Base-by-base conservation (phyloP, 2,113 vertebrate genomes). In the Lates calcarifer region DNA sequence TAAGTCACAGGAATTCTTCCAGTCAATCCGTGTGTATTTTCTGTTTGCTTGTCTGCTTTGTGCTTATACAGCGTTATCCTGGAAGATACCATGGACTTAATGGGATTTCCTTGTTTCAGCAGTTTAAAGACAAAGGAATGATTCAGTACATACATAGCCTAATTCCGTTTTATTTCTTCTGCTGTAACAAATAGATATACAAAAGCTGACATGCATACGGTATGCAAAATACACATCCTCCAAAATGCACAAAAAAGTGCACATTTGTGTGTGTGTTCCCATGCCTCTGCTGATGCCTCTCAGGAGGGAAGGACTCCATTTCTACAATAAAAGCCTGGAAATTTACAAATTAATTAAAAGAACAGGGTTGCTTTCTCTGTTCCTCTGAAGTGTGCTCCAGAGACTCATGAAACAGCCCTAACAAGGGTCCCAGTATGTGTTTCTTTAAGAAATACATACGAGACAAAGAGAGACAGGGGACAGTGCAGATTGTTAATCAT, bases 291-390 rank as follows among this genome's bases (percentile, higher is more conserved):
- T 76, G 62, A 64, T 33, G 24, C 49, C 60, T 77, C 85, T 85
- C 75, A 61, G 17, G 70, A 69, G 83, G 66, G n/a, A 62, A 74
- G 22, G 55, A 77, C 62, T 87, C 74, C 4, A 62, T 86, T 85
- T 84, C 74, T 64, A 70, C 64, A 82, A 72, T 65, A 82, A 86
- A 83, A 88, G 70, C 45, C 58, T 43, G 28, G 37, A 90, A 81
- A 89, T 81, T 24, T 87, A 77, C 47, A 35, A 92, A 92, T 89
- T 81, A 89, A 91, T 92, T 89, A 88, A 75, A 85, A 88, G 74
- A 76, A 82, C 64, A 64, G 28, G 45, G 69, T 49, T 68, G 51
- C 57, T 82, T 83, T 80, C 35, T 74, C 67, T 77, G 37, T 74
- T 86, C 57, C 45, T 92, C 67, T 86, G 81, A 85, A 85, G 82